Evolutionary conservation across 2,113 vertebrate genomes (phyloP), one percentile per base, ranked within the genome.

Genomic region (pig (Sus scrofa)): DNA sequence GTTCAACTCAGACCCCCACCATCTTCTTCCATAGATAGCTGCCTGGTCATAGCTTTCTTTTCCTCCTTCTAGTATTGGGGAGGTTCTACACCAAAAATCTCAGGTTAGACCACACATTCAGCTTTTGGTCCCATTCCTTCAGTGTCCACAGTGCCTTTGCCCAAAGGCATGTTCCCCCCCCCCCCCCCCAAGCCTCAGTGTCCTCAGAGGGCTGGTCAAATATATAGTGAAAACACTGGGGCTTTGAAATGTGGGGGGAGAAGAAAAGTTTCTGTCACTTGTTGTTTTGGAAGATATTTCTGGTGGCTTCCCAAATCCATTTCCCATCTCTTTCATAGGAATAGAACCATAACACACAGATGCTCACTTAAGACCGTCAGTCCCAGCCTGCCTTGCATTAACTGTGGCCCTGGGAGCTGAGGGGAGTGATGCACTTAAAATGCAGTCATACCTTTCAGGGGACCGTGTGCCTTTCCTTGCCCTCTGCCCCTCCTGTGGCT

Each of bases 251-350:
- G 44, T 44, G 8, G 44, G 44, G 44, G 44, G 44, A 44, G n/a
- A n/a, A n/a, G 11, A 27, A 39, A 39, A 39, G 37, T 62, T 91
- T 71, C 74, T 54, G 7, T 78, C 65, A 11, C 11, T 70, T 77
- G 13, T 84, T 81, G 79, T 63, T 93, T 93, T 37, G 37, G 65
- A 74, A 90, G 82, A 84, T 14, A 78, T 70, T 79, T 85, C 65
- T 79, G 50, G 22, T 87, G 67, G 27, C 20, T 95, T 84, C 86
- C 82, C 65, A 91, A 95, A 84, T 67, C 50, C 56, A 27, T 65
- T 84, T 92, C 14, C 14, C 27, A n/a, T n/a, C 19, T 37, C 54
- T 68, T 52, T n/a, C 19, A 13, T 6, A 67, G 30, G 83, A 85
- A 79, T 12, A 27, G 37, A 60, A 77, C 44, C 44, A 20, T 39